Evolutionary conservation across 2,888 invertebrate genomes (phyloP).

Genomic region (Drosophila suboccidentalis): DNA sequence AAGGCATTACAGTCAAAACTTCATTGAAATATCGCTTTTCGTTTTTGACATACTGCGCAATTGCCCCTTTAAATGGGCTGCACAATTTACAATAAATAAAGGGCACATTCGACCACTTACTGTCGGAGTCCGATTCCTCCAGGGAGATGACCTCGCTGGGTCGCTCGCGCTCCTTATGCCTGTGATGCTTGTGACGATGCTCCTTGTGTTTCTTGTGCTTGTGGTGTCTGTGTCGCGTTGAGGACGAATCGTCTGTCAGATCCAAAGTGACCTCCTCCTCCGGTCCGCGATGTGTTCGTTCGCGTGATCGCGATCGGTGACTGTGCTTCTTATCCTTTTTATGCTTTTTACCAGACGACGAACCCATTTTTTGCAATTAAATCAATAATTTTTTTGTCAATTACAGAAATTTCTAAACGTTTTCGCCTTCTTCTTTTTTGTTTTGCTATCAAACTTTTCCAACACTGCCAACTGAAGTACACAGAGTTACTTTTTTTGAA

Average conservation of each 20-base stretch:
- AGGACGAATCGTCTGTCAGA: constrained; percentile 66
- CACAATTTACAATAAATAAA: constrained; percentile 23
- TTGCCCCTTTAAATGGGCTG: constrained; percentile 46
- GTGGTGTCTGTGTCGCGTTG: constrained; percentile 74
- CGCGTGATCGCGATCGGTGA: constrained; percentile 74
- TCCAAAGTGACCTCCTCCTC: constrained; percentile 65
- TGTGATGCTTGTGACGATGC: constrained; percentile 75
- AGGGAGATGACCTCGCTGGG: constrained; percentile 79
- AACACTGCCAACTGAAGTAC: constrained; percentile 23
- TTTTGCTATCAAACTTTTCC: constrained; percentile 35
- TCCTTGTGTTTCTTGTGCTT: constrained; percentile 83
- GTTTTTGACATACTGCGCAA: constrained; percentile 39
- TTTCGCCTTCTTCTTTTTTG: constrained; percentile 46
- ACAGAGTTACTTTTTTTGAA: neutral
- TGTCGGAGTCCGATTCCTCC: constrained; percentile 85
- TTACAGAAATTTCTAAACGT: constrained; percentile 55
- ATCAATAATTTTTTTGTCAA: constrained; percentile 19
- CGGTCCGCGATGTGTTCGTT: constrained; percentile 45
- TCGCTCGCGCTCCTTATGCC: constrained; percentile 63
- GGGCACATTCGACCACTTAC: constrained; percentile 77
- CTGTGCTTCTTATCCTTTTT: constrained; percentile 85
- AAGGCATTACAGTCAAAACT: constrained; percentile 28
- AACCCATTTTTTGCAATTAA: constrained; percentile 81
- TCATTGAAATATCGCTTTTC: constrained; percentile 67
- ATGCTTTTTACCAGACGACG: constrained; percentile 84